Conservation (phyloP, 1,140 invertebrate species). For the Steinernema khuongi region DNA sequence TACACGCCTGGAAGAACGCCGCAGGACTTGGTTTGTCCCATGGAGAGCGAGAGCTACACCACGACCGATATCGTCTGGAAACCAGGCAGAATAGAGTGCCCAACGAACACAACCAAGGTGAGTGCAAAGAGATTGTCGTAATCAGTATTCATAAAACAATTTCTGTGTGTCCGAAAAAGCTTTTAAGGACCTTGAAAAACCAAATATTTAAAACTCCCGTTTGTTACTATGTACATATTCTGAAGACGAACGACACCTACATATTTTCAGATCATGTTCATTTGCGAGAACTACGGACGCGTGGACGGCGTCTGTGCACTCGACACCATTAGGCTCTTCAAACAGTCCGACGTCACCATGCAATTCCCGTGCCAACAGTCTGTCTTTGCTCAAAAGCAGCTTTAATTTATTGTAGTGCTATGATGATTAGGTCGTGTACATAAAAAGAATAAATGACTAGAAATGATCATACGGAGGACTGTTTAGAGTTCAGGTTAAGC, state of each 20-base stretch:
- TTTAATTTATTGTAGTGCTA: constrained; percentile 4
- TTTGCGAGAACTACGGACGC: constrained; percentile 48
- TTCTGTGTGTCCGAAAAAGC: constrained; percentile 8
- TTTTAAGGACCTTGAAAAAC: too few relatives aligned
- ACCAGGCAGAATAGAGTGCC: constrained; percentile 37
- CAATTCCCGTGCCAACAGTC: constrained; percentile 2
- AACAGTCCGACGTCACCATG: background rate
- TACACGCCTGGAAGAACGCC: constrained; percentile 22
- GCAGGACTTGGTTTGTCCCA: constrained; percentile 8
- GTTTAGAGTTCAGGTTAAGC: background rate
- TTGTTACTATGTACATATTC: background rate
- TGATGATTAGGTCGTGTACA: constrained; percentile 2
- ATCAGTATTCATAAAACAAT: background rate
- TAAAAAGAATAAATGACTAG: background rate
- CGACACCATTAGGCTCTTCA: constrained; percentile 42
- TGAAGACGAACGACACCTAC: background rate
- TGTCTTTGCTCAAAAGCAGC: constrained; percentile 3
- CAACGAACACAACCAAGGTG: constrained; percentile 40
- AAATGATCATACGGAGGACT: background rate
- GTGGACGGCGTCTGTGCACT: constrained; percentile 41
- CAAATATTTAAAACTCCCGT: background rate
- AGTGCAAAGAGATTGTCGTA: background rate
- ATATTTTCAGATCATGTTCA: constrained; percentile 45
- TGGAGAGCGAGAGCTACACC: background rate
- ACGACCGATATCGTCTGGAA: constrained; percentile 34